Evolutionary conservation across 2,888 invertebrate species (phyloP).

Genomic region (Schrankia costaestrigalis): DNA sequence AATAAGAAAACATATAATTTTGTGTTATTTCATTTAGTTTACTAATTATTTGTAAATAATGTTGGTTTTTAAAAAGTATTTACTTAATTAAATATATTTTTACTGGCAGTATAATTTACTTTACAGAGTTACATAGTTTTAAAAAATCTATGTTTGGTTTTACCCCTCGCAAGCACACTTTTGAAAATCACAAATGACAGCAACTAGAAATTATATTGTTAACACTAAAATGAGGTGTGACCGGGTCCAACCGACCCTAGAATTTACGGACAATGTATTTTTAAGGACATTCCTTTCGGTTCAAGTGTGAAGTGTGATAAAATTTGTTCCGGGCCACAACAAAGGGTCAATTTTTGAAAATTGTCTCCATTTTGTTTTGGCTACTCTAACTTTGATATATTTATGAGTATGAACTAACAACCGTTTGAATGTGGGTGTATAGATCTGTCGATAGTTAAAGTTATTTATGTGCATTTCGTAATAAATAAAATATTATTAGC

Average conservation of each 20-base stretch:
- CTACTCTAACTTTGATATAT: conserved; percentile 55
- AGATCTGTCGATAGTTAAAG: conserved; percentile 32
- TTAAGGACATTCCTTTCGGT: conserved; percentile 62
- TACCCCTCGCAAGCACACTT: no score
- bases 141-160: not conserved
- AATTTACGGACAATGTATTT: conserved; percentile 75
- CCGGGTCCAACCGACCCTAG: conserved; percentile 64
- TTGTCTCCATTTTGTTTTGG: conserved; percentile 49
- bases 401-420: conserved; percentile 56
- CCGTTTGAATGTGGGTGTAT: conserved; percentile 51
- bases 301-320: conserved; percentile 70
- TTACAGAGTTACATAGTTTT: not conserved
- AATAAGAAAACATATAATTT: no score
- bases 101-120: no score
- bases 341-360: conserved; percentile 69
- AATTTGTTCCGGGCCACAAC: conserved; percentile 65
- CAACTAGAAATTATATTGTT: conserved; percentile 33
- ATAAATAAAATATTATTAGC: no score
- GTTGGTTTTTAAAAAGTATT: no score
- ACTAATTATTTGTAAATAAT: no score
- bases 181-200: no score
- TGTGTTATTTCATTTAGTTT: no score
- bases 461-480: conserved; percentile 27
- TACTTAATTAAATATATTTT: no score
- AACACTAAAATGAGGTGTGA: conserved; percentile 64